These are phyloP conservation scores for Tenrec ecaudatus DNA, from an alignment of 2,113 vertebrate genomes.

Conservation along the genomic window DNA sequence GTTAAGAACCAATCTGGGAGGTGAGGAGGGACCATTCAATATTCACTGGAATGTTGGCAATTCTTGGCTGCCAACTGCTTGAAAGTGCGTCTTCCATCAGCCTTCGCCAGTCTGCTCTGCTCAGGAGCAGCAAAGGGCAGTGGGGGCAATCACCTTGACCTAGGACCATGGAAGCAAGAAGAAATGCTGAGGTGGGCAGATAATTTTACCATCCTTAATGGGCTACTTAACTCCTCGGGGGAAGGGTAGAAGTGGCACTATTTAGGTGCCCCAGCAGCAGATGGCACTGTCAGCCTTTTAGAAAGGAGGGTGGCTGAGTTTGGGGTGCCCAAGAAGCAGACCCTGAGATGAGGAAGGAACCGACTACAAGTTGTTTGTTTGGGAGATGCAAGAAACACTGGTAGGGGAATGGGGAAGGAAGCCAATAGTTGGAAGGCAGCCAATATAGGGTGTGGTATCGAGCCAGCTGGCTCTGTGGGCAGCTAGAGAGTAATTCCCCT, in stretches of 20 bases:
- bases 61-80: constrained; percentile 3
- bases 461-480: constrained; percentile 22
- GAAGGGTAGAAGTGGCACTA: constrained; percentile 1
- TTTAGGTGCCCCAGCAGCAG: constrained; percentile 21
- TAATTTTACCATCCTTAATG: constrained; percentile 60
- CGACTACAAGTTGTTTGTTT: constrained; percentile 1
- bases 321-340: background rate
- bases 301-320: background rate
- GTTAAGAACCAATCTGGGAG: constrained; percentile 4
- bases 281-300: constrained; percentile 25
- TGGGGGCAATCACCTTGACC: constrained; percentile 37
- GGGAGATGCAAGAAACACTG: constrained; percentile 27
- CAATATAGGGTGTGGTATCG: background rate
- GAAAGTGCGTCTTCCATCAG: background rate
- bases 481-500: background rate
- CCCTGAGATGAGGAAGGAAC: constrained; percentile 5
- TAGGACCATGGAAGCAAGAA: constrained; percentile 35
- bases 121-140: constrained; percentile 29
- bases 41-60: constrained; percentile 16
- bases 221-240: constrained; percentile 46
- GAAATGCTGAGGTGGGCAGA: constrained; percentile 16
- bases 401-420: background rate
- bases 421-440: background rate
- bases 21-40: background rate
- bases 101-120: background rate